A percentile compares a stretch with the other conserved stretches of the same genome.
phyloP scores from a whole-genome alignment of 2,888 invertebrate genomes.

The Tipula vernalis region DNA sequence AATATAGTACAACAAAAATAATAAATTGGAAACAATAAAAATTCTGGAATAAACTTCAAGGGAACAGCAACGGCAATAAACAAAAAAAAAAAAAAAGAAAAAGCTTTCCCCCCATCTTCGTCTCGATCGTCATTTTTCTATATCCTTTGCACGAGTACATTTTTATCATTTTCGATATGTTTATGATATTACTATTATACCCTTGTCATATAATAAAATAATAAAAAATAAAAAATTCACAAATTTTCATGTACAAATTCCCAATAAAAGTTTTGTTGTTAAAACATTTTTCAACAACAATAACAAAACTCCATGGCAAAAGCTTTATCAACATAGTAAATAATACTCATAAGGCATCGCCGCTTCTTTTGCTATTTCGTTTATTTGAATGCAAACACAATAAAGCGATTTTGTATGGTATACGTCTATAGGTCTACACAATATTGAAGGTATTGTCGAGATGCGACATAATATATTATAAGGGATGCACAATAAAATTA shows the following conservation, averaged over 20 bases:
- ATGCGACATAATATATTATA: too few relatives aligned
- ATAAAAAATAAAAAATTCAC: not conserved
- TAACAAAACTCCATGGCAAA: not conserved
- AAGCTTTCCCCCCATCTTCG: not conserved
- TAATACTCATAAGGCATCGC: not conserved
- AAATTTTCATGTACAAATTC: not conserved
- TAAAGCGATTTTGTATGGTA: too few relatives aligned
- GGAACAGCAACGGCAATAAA: not conserved
- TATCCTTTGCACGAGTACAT: not conserved
- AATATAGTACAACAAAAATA: not conserved
- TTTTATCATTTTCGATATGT: not conserved
- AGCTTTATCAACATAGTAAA: not conserved
- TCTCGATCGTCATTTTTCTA: not conserved
- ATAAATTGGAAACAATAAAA: not conserved
- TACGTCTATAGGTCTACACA: too few relatives aligned
- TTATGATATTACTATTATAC: not conserved
- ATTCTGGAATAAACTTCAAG: not conserved
- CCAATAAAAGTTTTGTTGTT: not conserved
- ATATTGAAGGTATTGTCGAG: too few relatives aligned
- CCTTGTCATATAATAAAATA: not conserved
- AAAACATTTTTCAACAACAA: not conserved
- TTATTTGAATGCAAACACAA: too few relatives aligned
- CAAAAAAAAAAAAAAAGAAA: not conserved
- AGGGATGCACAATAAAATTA: too few relatives aligned
- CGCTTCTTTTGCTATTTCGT: too few relatives aligned